Percentiles rank a stretch among this genome's conserved stretches.
phyloP scores from a whole-genome alignment of 2,888 invertebrate genomes.

The Drosophila aldrichi region DNA sequence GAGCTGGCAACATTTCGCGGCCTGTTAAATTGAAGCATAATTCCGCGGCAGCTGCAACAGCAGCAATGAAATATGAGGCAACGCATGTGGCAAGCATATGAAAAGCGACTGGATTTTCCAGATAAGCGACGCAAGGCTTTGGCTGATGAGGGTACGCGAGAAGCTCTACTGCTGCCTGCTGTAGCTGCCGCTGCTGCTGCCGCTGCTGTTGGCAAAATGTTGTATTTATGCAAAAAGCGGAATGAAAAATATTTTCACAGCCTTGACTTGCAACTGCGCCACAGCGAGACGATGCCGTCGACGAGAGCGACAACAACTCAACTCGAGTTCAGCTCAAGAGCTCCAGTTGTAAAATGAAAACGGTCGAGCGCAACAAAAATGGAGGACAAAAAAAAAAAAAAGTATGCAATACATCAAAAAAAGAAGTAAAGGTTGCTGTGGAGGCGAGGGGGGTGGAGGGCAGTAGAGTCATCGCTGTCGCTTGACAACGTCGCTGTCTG shows the following conservation, averaged over 20 bases:
- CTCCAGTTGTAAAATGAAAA: conserved; percentile 64
- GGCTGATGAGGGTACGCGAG: conserved; percentile 3
- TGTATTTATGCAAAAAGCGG: conserved; percentile 76
- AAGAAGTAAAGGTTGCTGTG: neutral
- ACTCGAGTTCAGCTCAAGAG: conserved; percentile 41
- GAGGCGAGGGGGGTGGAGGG: neutral
- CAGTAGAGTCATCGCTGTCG: neutral
- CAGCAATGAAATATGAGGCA: conserved; percentile 69
- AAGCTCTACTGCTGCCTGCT: neutral
- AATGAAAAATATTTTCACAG: conserved; percentile 76
- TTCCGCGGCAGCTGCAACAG: conserved; percentile 48
- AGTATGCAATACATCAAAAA: conserved; percentile 68
- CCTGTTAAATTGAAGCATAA: conserved; percentile 76
- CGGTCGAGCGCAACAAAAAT: conserved; percentile 26
- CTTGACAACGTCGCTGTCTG: conserved; percentile 55
- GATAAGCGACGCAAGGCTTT: conserved; percentile 26
- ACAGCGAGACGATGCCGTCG: conserved; percentile 13
- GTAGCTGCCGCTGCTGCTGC: neutral
- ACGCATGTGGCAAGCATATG: conserved; percentile 74
- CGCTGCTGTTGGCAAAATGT: conserved; percentile 54
- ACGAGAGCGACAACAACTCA: conserved; percentile 19
- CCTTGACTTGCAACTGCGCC: conserved; percentile 73
- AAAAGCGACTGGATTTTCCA: conserved; percentile 60
- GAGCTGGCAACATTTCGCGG: conserved; percentile 64
- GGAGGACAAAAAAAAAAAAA: conserved; percentile 18